phyloP scores from a whole-genome alignment of 2,888 invertebrate species.

The Protonemura montana region DNA sequence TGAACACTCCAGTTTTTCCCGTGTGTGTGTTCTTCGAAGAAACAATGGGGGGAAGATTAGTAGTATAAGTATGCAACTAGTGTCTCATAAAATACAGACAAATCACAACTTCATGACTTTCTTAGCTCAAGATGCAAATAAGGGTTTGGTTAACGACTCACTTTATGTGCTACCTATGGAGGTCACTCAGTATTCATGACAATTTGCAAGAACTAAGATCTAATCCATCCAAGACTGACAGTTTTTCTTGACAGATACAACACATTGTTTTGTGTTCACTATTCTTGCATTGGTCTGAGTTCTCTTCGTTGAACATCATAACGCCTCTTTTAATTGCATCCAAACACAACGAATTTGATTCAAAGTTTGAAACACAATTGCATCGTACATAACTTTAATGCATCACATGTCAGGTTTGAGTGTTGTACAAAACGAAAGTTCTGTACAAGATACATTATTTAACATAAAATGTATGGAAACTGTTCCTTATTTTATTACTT shows the following conservation, averaged over 20 bases:
- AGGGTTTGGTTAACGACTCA: not conserved
- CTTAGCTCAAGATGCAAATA: not conserved
- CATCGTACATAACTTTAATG: not conserved
- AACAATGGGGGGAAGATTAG: no score
- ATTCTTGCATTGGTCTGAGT: not conserved
- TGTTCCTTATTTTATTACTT: not conserved
- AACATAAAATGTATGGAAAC: not conserved
- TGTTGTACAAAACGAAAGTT: not conserved
- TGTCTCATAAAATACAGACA: not conserved
- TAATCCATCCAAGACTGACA: not conserved
- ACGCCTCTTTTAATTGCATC: not conserved
- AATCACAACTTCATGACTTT: not conserved
- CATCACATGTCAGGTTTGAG: not conserved
- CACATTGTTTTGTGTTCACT: not conserved
- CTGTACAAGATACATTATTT: not conserved
- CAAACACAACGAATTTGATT: not conserved
- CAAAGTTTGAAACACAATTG: not conserved
- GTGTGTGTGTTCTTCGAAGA: no score
- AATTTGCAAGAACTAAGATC: not conserved
- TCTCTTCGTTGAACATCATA: not conserved
- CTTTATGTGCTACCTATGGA: not conserved
- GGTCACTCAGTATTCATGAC: not conserved
- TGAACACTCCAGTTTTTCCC: no score
- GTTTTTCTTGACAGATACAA: not conserved
- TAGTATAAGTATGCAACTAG: no score